Percentiles rank a stretch among this genome's conserved stretches.
These are phyloP conservation scores for Drosophila eohydei DNA, from an alignment of 2,888 invertebrate species.

Conservation along the genomic window DNA sequence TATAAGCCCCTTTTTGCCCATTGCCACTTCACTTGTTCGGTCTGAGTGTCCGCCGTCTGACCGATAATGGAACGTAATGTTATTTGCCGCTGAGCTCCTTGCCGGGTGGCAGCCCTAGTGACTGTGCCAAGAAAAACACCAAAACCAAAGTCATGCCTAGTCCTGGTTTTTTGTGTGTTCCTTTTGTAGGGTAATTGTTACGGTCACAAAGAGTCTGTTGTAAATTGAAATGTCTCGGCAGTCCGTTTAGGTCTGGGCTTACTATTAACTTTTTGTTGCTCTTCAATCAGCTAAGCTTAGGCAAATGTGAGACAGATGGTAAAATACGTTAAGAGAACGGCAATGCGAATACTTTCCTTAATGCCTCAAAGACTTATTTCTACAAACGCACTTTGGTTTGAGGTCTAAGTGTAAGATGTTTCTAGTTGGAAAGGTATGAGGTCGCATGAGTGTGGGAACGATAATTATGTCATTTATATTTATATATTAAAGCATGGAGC, in stretches of 20 bases:
- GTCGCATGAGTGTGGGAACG: neutral
- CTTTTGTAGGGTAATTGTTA: slow-evolving; percentile 27
- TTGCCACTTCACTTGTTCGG: slow-evolving; percentile 21
- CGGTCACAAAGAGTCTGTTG: slow-evolving; percentile 2
- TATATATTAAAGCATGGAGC: too few relatives aligned
- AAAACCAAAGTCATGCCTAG: slow-evolving; percentile 35
- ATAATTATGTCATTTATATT: too few relatives aligned
- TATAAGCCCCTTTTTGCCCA: slow-evolving; percentile 8
- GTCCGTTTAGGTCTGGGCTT: slow-evolving; percentile 9
- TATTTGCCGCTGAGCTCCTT: slow-evolving; percentile 31
- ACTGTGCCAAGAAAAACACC: slow-evolving; percentile 31
- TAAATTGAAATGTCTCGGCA: slow-evolving; percentile 40
- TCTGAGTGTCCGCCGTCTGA: slow-evolving; percentile 31
- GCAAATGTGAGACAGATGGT: slow-evolving; percentile 13
- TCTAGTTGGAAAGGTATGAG: neutral
- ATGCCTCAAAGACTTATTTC: neutral
- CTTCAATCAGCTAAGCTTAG: slow-evolving; percentile 17
- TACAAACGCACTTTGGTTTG: neutral
- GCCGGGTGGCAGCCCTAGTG: slow-evolving; percentile 1
- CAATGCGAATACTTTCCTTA: neutral
- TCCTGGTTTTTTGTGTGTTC: slow-evolving; percentile 10
- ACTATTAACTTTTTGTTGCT: slow-evolving; percentile 30
- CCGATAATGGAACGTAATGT: slow-evolving; percentile 48
- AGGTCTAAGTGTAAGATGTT: slow-evolving; percentile 1
- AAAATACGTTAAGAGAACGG: neutral